Evolutionary conservation across 2,888 invertebrate species (phyloP).

Genomic region (Polydrusus cervinus): DNA sequence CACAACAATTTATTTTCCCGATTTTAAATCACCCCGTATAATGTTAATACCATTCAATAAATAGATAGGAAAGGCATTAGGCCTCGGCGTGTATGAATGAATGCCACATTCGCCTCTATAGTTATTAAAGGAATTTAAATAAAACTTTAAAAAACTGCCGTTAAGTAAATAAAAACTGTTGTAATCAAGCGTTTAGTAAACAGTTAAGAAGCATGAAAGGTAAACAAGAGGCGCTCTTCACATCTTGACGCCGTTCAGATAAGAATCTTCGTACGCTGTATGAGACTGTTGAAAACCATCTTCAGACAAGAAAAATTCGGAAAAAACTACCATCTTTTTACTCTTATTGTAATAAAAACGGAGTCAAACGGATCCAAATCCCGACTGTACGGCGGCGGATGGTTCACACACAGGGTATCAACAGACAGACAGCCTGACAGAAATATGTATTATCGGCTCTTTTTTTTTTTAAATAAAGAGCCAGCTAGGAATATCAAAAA

Average conservation of each 20-base stretch:
- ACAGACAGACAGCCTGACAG: too few relatives aligned
- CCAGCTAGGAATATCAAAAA: too few relatives aligned
- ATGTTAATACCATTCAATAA: neutral
- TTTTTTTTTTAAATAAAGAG: too few relatives aligned
- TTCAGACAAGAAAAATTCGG: neutral
- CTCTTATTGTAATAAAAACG: too few relatives aligned
- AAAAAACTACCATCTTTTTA: too few relatives aligned
- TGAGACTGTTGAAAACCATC: neutral
- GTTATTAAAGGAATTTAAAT: constrained; percentile 41
- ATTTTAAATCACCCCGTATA: too few relatives aligned
- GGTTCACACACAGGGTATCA: too few relatives aligned
- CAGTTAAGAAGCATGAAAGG: constrained; percentile 38
- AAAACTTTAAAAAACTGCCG: constrained; percentile 47
- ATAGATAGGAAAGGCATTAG: constrained; percentile 24
- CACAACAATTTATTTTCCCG: too few relatives aligned
- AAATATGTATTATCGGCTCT: too few relatives aligned
- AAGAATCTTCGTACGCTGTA: constrained; percentile 25
- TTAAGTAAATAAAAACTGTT: constrained; percentile 49
- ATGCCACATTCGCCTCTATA: constrained; percentile 17
- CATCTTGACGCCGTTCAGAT: constrained; percentile 14
- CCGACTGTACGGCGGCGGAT: too few relatives aligned
- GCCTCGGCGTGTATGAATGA: constrained; percentile 43
- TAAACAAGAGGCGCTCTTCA: constrained; percentile 38
- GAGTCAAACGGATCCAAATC: too few relatives aligned
- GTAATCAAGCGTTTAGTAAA: constrained; percentile 44